Evolutionary conservation across 2,888 invertebrate species (phyloP).

Genomic region (Heliothis peltigera): DNA sequence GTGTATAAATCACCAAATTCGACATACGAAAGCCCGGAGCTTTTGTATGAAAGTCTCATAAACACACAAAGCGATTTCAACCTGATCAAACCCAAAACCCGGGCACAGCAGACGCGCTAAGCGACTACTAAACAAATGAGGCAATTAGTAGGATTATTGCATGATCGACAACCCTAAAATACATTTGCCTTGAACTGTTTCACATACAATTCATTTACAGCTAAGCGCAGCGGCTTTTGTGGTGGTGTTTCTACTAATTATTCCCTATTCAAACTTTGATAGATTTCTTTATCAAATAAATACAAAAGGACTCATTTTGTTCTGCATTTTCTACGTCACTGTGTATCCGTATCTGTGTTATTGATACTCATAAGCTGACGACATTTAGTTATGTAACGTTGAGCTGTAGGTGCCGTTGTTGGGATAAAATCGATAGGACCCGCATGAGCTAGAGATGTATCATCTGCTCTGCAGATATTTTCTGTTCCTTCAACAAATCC

Average conservation of each 20-base stretch:
- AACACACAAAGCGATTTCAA: too few species aligned
- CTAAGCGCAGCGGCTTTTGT: constrained; percentile 21
- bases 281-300: constrained; percentile 20
- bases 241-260: constrained; percentile 40
- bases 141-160: background rate
- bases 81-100: too few species aligned
- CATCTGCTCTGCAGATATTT: background rate
- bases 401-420: background rate
- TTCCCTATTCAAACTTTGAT: constrained; percentile 14
- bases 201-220: constrained; percentile 37
- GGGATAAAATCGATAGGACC: background rate
- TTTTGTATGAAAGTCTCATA: too few species aligned
- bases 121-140: too few species aligned
- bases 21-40: too few species aligned
- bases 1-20: too few species aligned
- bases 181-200: constrained; percentile 43
- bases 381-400: background rate
- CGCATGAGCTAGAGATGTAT: background rate
- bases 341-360: background rate
- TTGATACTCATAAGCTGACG: background rate
- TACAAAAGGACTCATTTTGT: constrained; percentile 1
- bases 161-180: constrained; percentile 35
- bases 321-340: background rate
- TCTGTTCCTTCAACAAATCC: background rate
- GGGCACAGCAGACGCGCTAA: too few species aligned